phyloP scores from a whole-genome alignment of 2,888 invertebrate genomes.

The Notodonta ziczac region DNA sequence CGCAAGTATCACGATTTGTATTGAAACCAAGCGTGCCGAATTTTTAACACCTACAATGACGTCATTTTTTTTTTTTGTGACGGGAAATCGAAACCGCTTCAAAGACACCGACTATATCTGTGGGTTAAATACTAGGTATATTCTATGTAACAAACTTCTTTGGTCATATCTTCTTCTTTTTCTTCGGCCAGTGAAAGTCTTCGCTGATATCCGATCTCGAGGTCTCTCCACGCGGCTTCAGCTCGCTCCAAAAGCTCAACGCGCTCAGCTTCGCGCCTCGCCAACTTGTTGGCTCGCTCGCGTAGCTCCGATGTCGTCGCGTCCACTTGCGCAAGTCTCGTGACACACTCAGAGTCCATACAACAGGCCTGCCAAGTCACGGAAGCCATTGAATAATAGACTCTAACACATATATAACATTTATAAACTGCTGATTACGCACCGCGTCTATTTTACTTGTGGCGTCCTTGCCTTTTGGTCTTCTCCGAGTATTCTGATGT shows the following conservation, averaged over 20 bases:
- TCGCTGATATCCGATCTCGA: conserved; percentile 67
- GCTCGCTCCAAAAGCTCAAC: conserved; percentile 69
- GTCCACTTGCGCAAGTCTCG: conserved; percentile 56
- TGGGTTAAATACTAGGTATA: no score
- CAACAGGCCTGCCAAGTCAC: conserved; percentile 58
- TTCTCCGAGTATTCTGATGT: conserved; percentile 29
- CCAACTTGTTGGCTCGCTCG: conserved; percentile 55
- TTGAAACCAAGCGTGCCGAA: no score
- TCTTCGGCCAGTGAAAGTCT: conserved; percentile 58
- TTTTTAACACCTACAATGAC: no score
- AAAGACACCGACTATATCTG: no score
- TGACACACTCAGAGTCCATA: conserved; percentile 51
- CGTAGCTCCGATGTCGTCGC: conserved; percentile 53
- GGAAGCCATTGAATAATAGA: conserved; percentile 3
- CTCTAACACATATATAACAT: neutral
- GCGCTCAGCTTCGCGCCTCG: conserved; percentile 64
- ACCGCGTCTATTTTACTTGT: conserved; percentile 59
- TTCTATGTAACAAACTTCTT: conserved; percentile 42
- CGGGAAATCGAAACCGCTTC: no score
- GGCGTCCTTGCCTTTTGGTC: conserved; percentile 33
- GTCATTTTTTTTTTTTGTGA: no score
- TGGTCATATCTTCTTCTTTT: conserved; percentile 61
- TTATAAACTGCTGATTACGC: conserved; percentile 21
- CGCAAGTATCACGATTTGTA: no score
- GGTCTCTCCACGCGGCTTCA: conserved; percentile 71